Evolutionary conservation across 2,113 vertebrate genomes (phyloP), one percentile per base, ranked within the genome.

Genomic region (Grammomys dolichurus): DNA sequence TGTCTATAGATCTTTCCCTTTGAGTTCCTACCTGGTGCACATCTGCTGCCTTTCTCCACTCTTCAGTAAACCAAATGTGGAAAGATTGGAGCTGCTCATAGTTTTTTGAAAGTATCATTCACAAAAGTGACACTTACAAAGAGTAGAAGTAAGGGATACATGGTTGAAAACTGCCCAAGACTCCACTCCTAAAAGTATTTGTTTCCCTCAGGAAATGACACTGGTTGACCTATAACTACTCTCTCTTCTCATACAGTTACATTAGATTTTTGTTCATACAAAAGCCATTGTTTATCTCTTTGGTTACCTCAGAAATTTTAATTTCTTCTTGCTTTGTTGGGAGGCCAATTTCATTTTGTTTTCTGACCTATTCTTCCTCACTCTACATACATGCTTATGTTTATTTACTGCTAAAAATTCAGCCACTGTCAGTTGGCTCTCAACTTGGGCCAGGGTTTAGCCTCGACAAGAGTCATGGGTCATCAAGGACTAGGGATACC

Each of bases 311-410:
- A 17, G 78, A 75, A 76, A 17, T 4, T 36, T 75, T 58, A 58
- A 94, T 86, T 86, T 89, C 19, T 69, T 26, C 31, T 56, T 97
- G 6, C 91, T 89, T 84, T 87, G 69, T 20, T 77, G 43, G 22
- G 22, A 84, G 9, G 8, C 9, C 7, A 78, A 75, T 58, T 89
- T 91, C 33, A 91, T 89, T 95, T 84, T 43, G 3, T 87, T 65
- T 70, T 89, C 63, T 85, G 10, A 73, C 28, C 72, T 43, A 54
- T 40, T 92, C 19, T n/a, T 92, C 40, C 16, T 91, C 2, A 33
- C 7, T 85, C 14, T n/a, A 90, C 33, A 80, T 14, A 76, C 78
- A 84, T 20, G 26, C 17, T 33, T 75, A 14, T 24, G 3, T 87
- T 73, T 85, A 12, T 82, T 94, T 94, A 3, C 10, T 36, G 36